These are phyloP conservation scores for Oreochromis aureus DNA, from an alignment of 2,113 vertebrate species.

Conservation along the genomic window DNA sequence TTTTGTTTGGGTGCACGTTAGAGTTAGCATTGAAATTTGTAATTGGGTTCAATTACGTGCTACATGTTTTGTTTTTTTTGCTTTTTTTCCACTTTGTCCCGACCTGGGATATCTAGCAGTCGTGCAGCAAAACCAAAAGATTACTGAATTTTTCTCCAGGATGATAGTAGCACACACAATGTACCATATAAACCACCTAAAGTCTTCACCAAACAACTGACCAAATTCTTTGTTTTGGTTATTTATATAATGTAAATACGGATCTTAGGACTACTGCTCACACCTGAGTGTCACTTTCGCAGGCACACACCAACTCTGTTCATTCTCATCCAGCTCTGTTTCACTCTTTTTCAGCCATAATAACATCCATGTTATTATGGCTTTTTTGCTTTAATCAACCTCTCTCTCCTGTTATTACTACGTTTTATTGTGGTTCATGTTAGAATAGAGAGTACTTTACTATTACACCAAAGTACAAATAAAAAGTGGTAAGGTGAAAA, in stretches of 20 bases:
- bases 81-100: background rate
- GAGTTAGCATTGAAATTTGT: background rate
- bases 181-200: background rate
- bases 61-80: background rate
- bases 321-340: background rate
- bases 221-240: background rate
- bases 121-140: background rate
- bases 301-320: conserved; percentile 48
- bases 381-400: background rate
- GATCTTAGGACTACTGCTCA: conserved; percentile 27
- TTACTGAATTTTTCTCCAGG: background rate
- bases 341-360: background rate
- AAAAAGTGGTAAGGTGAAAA: background rate
- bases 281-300: conserved; percentile 57
- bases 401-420: background rate
- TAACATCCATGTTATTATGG: background rate
- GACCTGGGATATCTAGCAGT: background rate
- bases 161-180: background rate
- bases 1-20: background rate
- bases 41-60: background rate
- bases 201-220: background rate
- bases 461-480: background rate
- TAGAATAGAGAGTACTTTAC: background rate
- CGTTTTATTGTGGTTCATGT: background rate
- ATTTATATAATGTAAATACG: conserved; percentile 50